These are phyloP conservation scores for Gnatocerus cornutus DNA, from an alignment of 2,888 invertebrate genomes.

Conservation along the genomic window DNA sequence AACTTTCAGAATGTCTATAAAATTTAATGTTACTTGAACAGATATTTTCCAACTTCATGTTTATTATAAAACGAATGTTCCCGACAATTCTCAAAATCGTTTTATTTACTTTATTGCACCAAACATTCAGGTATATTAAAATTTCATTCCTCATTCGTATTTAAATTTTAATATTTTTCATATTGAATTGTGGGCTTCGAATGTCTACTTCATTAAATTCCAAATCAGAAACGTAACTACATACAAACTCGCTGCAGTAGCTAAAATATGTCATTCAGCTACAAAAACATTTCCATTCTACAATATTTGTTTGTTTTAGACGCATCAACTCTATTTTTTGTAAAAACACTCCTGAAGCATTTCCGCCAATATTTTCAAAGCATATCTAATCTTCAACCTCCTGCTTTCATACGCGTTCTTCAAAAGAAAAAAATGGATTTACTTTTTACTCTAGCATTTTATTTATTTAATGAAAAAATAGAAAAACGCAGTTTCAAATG, in stretches of 20 bases:
- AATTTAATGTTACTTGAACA: conserved; percentile 41
- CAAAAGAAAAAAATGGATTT: no score
- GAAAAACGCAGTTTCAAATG: no score
- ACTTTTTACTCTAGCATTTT: no score
- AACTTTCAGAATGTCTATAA: conserved; percentile 36
- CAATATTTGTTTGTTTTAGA: neutral
- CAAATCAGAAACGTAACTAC: no score
- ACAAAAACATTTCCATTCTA: neutral
- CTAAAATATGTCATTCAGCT: no score
- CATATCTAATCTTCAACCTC: neutral
- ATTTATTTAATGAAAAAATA: no score
- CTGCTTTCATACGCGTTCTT: no score
- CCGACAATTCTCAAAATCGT: conserved; percentile 30
- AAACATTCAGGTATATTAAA: conserved; percentile 39
- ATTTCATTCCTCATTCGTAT: conserved; percentile 32
- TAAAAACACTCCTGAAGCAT: conserved; percentile 3
- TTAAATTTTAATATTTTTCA: conserved; percentile 28
- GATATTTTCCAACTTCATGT: conserved; percentile 33
- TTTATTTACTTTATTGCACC: conserved; percentile 41
- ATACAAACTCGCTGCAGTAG: no score
- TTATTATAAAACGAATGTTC: conserved; percentile 37
- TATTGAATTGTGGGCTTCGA: conserved; percentile 18
- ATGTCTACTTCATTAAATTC: conserved; percentile 12
- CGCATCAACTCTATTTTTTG: conserved; percentile 3
- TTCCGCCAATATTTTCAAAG: conserved; percentile 3